Evolutionary conservation across 2,797 vertebrate genomes (phyloP).

Genomic region (Todus mexicanus): DNA sequence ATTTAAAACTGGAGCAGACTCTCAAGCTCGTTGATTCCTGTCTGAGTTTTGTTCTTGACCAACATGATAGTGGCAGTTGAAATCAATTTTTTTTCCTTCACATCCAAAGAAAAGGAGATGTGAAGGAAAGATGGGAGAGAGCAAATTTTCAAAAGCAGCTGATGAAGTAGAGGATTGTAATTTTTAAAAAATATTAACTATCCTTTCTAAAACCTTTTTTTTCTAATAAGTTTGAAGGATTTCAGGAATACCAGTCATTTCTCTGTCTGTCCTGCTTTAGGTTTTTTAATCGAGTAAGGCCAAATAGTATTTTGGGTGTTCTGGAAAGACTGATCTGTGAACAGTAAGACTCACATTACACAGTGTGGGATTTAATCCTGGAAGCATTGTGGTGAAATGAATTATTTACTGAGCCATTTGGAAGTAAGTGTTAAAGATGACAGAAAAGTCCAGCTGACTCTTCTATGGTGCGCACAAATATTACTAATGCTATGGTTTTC

Average conservation of each 20-base stretch:
- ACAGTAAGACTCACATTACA: background rate
- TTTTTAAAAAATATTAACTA: background rate
- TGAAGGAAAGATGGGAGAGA: background rate
- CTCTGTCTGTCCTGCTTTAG: background rate
- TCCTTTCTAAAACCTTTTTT: background rate
- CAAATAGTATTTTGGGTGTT: background rate
- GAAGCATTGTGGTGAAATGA: background rate
- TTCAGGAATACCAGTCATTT: accelerated
- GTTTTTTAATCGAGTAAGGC: background rate
- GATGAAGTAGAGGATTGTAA: background rate
- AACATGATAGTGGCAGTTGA: background rate
- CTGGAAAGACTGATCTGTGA: background rate
- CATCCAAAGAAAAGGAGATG: background rate
- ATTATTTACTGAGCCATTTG: background rate
- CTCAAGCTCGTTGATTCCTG: background rate
- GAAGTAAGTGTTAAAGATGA: background rate
- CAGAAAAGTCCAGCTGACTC: background rate
- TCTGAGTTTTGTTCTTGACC: background rate
- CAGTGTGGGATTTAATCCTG: background rate
- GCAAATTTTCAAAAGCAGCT: background rate
- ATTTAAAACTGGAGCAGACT: background rate
- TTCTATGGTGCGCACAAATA: background rate
- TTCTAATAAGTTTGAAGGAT: background rate
- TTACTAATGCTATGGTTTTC: background rate
- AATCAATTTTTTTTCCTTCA: background rate